phyloP scores from a whole-genome alignment of 2,888 invertebrate genomes.

The Drosophila meridiana region DNA sequence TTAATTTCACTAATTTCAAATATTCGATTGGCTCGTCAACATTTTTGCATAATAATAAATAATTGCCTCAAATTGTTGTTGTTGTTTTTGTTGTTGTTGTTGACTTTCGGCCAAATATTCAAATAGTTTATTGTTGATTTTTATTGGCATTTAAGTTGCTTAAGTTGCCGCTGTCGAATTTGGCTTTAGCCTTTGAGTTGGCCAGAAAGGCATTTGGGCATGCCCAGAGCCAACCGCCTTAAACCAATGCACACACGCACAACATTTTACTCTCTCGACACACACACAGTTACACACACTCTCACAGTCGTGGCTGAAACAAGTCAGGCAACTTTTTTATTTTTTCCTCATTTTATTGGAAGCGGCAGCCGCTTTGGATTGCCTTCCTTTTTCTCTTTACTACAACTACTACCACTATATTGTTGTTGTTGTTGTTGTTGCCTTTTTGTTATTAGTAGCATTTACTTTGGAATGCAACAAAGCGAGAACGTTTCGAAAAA shows the following conservation, averaged over 20 bases:
- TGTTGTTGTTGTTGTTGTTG: conserved; percentile 46
- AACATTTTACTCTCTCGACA: conserved; percentile 24
- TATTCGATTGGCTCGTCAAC: conserved; percentile 36
- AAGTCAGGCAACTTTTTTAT: conserved; percentile 82
- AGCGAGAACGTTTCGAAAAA: conserved; percentile 79
- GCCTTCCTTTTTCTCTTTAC: conserved; percentile 74
- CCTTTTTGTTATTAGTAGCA: conserved; percentile 80
- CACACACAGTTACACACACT: conserved; percentile 16
- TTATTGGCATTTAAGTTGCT: conserved; percentile 44
- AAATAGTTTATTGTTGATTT: conserved; percentile 34
- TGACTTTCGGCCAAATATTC: conserved; percentile 23
- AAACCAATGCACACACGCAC: conserved; percentile 48
- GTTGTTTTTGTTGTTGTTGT: neutral
- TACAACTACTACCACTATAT: conserved; percentile 54
- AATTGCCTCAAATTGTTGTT: conserved; percentile 42
- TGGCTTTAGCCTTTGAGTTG: conserved; percentile 38
- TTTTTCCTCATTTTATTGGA: conserved; percentile 77
- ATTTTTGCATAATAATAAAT: conserved; percentile 28
- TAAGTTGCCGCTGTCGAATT: conserved; percentile 51
- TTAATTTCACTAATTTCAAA: conserved; percentile 41
- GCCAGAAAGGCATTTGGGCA: conserved; percentile 61
- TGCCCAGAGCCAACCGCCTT: conserved; percentile 54
- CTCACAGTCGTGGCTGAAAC: conserved; percentile 63
- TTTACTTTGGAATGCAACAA: conserved; percentile 82
- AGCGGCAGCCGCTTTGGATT: conserved; percentile 73